phyloP scores from a whole-genome alignment of 2,888 invertebrate genomes.

The Crepidodera aurea region DNA sequence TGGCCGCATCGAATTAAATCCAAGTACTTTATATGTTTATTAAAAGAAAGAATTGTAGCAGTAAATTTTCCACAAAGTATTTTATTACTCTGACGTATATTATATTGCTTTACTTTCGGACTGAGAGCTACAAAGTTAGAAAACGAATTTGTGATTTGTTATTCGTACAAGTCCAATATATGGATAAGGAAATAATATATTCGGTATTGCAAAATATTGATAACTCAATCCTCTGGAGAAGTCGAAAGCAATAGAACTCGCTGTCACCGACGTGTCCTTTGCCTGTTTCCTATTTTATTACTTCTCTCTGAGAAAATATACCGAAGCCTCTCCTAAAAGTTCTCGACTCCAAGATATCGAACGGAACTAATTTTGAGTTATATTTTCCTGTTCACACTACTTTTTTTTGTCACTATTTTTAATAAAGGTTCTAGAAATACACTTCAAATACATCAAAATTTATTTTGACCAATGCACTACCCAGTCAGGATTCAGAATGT shows the following conservation, averaged over 20 bases:
- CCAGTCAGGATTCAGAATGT: too few species aligned
- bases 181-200: conserved; percentile 49
- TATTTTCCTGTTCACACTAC: too few species aligned
- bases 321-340: too few species aligned
- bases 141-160: conserved; percentile 45
- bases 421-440: too few species aligned
- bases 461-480: too few species aligned
- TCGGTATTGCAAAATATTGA: conserved; percentile 52
- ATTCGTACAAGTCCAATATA: conserved; percentile 43
- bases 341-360: too few species aligned
- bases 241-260: conserved; percentile 37
- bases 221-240: conserved; percentile 43
- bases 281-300: conserved; percentile 36
- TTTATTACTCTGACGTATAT: not conserved
- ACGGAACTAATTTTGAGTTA: too few species aligned
- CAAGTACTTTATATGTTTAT: too few species aligned
- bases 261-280: conserved; percentile 34
- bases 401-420: too few species aligned
- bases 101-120: not conserved
- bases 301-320: conserved; percentile 5
- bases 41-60: not conserved
- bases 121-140: conserved; percentile 5
- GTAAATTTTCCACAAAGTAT: conserved; percentile 19
- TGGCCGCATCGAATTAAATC: too few species aligned
- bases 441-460: too few species aligned